phyloP scores from a whole-genome alignment of 2,113 vertebrate species.

The Motacilla tschutschensis region DNA sequence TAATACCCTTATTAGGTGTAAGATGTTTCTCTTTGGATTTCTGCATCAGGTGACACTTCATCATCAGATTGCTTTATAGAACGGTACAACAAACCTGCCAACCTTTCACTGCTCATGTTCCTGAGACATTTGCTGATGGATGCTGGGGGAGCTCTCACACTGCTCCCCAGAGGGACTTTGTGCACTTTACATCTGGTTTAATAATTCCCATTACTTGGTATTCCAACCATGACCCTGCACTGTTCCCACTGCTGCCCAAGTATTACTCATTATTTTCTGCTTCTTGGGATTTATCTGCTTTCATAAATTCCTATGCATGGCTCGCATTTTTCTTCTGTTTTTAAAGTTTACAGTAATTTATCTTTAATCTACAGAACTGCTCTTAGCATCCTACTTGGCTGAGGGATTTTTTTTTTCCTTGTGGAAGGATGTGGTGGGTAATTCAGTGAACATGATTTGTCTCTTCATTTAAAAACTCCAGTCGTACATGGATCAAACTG shows the following conservation, averaged over 20 bases:
- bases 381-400: background rate
- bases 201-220: constrained; percentile 22
- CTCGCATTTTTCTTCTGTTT: background rate
- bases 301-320: background rate
- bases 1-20: constrained; percentile 40
- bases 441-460: background rate
- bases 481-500: background rate
- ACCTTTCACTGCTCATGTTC: background rate
- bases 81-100: background rate
- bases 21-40: constrained; percentile 40
- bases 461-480: background rate
- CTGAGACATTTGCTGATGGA: constrained; percentile 24
- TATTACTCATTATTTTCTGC: background rate
- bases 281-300: constrained; percentile 5
- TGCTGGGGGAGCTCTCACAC: background rate
- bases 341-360: background rate
- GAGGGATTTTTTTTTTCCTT: background rate
- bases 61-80: constrained; percentile 24
- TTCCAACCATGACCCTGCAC: background rate
- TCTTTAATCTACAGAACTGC: background rate
- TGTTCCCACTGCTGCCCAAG: background rate
- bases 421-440: background rate
- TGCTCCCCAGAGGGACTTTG: background rate
- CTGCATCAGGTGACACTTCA: constrained; percentile 49
- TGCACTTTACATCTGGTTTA: constrained; percentile 53